Percentiles rank a stretch among this genome's conserved stretches.
Conservation (phyloP, 2,797 vertebrate genomes). For the Coccyzus lansbergi region DNA sequence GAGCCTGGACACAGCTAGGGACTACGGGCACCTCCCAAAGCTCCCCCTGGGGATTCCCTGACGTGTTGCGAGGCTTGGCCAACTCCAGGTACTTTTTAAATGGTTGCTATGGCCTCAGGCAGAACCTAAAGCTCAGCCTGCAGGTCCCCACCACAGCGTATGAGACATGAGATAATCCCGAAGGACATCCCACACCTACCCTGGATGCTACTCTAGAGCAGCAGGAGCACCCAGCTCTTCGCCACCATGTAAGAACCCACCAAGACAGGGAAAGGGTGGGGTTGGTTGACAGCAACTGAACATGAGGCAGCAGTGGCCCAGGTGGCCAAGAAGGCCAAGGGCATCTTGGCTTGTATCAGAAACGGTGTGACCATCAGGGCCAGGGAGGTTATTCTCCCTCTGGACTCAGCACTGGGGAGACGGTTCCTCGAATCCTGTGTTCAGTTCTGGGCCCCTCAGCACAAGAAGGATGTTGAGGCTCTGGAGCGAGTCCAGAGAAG, state of each 20-base stretch:
- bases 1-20: background rate
- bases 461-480: too few species aligned
- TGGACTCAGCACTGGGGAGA: too few species aligned
- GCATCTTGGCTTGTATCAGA: too few species aligned
- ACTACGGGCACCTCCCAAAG: background rate
- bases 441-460: too few species aligned
- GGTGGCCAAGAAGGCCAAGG: too few species aligned
- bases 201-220: background rate
- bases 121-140: background rate
- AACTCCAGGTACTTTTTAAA: background rate
- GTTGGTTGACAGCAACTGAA: too few species aligned
- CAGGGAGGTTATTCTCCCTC: too few species aligned
- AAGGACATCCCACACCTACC: background rate
- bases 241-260: background rate
- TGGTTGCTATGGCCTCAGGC: background rate
- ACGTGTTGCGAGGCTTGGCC: background rate
- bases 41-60: fast-evolving
- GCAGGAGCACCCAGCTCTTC: fast-evolving
- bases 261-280: background rate
- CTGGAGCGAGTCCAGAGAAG: too few species aligned
- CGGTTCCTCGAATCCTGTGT: too few species aligned
- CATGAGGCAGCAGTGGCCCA: too few species aligned
- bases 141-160: fast-evolving
- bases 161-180: fast-evolving
- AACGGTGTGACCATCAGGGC: too few species aligned